Base-by-base conservation (phyloP, 1,140 invertebrate genomes). In the Chlorops oryzae region DNA sequence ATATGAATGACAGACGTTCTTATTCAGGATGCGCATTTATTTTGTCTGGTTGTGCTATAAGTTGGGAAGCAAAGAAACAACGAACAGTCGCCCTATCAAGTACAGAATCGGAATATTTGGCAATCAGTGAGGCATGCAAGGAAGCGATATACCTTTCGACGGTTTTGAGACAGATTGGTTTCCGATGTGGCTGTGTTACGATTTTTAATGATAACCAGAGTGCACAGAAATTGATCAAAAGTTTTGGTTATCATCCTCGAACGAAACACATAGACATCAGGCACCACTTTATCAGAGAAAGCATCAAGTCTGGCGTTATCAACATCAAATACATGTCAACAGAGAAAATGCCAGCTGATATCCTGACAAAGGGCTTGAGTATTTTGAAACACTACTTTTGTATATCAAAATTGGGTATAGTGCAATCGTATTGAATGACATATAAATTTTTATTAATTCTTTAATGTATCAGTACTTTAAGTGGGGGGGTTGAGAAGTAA, bases 31-130 rank as follows among this genome's bases (percentile, higher is more conserved):
- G 59, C 27, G 52, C 61, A 39, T 70, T 73, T 47, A 57, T 66
- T 18, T 15, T 45, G 4, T 15, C 15, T 15, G 47, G 39, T 37
- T 39, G 51, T 37, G 35, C 40, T 20, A 65, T 71, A n/a, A 58
- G 37, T 62, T 23, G 66, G 62, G 7, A 62, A 54, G 51, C 54
- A 6, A 37, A 46, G 10, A 66, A 65, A 37, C 65, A 65, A 41
- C 51, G 48, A 2, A 45, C 45, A 3, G 57, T 61, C 0, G 49
- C 61, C 9, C 47, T 59, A 35, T 62, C 56, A 9, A 57, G 55
- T 1, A 74, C 66, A 7, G 73, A 77, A 56, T 63, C 73, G 12
- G 74, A 77, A 48, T 66, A 59, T 57, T 34, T 71, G n/a, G 5
- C 66, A 35, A 58, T 56, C 7, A 54, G 56, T 58, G 59, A 62